Base-by-base conservation (phyloP, 2,797 vertebrate genomes). In the Rhabdophis nuchalis region DNA sequence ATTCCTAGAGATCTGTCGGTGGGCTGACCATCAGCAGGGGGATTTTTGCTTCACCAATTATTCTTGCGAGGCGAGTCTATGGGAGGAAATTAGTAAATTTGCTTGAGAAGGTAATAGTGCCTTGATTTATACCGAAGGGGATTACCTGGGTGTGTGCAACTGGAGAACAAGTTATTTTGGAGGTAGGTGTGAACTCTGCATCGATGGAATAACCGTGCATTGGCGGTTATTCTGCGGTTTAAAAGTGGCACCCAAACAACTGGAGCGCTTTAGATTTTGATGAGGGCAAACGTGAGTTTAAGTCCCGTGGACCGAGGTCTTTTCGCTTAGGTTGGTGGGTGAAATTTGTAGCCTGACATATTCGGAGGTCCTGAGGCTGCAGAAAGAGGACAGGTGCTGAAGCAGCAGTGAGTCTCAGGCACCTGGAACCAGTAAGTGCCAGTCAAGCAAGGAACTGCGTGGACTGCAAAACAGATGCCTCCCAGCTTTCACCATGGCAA, bases 401-500 rank as follows among this genome's bases (percentile, higher is more conserved):
- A 58, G n/a, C 32, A 11, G 29, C 41, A 41, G 14, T 20, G 58
- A 68, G 27, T n/a, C 36, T 52, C 23, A 29, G n/a, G n/a, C 50
- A 68, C 18, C 72, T 11, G n/a, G 72, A 86, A 50, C 27, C n/a
- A 90, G 4, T 27, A 14, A 86, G 14, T 61, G 89, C 11, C 41
- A 86, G 64, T 90, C 61, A 93, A 85, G 93, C 91, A 93, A 93
- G 94, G 95, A 95, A 90, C 46, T 86, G 57, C 2, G 7, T 89
- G 93, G 94, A 93, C 93, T 94, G 94, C 72, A 0, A 16, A 87
- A 32, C 41, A 46, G 91, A 92, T 87, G 90, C 93, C 95, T 93
- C 92, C 93, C 91, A 93, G 94, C 92, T 89, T 93, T 95, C 91
- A 94, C 93, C 91, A 93, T 96, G 94, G 94, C 93, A 93, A 95